Evolutionary conservation across 2,888 invertebrate species (phyloP), one percentile per base, ranked within the genome.

Genomic region (Drosophila mayaguana): DNA sequence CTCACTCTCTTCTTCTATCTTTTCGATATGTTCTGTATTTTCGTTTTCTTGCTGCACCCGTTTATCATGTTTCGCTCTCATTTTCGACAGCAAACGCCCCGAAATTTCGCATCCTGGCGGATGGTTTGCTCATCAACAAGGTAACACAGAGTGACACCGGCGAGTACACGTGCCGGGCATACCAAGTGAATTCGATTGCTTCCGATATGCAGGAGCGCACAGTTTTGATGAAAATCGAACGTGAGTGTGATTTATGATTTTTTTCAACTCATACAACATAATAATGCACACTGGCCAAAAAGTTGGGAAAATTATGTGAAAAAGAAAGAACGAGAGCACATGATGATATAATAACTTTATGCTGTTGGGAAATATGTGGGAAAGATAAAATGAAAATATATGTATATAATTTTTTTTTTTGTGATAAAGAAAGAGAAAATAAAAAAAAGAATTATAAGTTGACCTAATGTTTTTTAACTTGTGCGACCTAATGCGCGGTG

Each of bases 111-210:
- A 91, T 93, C 81, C 92, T 94, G 75, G 94, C 93, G 70, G 94
- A 94, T 89, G 95, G 95, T 69, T 93, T 95, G 77, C 91, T 93
- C 81, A 94, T 95, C 87, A 93, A 92, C 85, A 94, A 94, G 83
- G 94, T 94, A 64, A 93, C 93, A 43, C 92, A 94, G 77, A 93
- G 93, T 66, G 94, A 95, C 90, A 93, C 93, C 75, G 94, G 94
- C 78, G 93, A 93, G 80, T 95, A 94, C 92, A 93, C 93, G 78
- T 95, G 95, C 91, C 93, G 94, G 83, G 95, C 94, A 56, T 93
- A 93, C 81, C 94, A 95, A 91, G 92, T 93, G 67, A 93, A 93
- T 71, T 91, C 92, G 65, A 93, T 92, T 79, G 94, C 93, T 71
- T 94, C 94, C 76, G 94, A 93, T 83, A 93, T 94, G 77, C 92